Base-by-base conservation (phyloP, 2,113 vertebrate species). In the Nyctereutes procyonoides region DNA sequence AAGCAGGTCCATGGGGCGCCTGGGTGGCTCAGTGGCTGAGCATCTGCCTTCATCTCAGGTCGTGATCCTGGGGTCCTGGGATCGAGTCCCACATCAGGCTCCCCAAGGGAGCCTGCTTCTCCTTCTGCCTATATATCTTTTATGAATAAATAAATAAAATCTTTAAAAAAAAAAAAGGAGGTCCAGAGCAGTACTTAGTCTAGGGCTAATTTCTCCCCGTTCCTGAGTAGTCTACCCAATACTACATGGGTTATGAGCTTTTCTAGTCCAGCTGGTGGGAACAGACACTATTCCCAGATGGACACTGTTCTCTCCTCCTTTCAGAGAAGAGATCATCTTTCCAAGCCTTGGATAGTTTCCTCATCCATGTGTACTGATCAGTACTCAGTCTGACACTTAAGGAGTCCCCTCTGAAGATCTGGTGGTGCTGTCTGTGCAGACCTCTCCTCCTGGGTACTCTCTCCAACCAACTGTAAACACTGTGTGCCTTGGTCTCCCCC, bases 331-430 rank as follows among this genome's bases (percentile, higher is more conserved):
- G 32, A 28, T 55, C 2, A 22, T 84, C 14, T 28, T 76, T 20
- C 79, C 56, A 5, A 7, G 73, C 56, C 12, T 4, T 53, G 53
- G 35, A 67, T 74, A 24, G 12, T 55, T 60, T 43, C 35, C 38
- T 74, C 12, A 65, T 48, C 43, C 6, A 0, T 0, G 1, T 8
- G 16, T 2, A 0, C 32, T 69, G 19, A 19, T 15, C 7, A 19
- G n/a, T 14, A 8, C 43, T 55, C 20, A 19, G 53, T 24, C 22
- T 56, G 12, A 30, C 9, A 56, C 32, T 65, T 58, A 9, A 17
- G 60, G 63, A 28, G 53, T 7, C 51, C 32, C 51, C 53, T 55
- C 22, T 56, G 22, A 22, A 69, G 84, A 30, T 3, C 43, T 3
- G 12, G 56, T 8, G 17, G 5, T 38, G 8, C 19, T 3, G 65